These are phyloP conservation scores for Smittia sp. DNA, from an alignment of 2,888 invertebrate species.

Conservation along the genomic window DNA sequence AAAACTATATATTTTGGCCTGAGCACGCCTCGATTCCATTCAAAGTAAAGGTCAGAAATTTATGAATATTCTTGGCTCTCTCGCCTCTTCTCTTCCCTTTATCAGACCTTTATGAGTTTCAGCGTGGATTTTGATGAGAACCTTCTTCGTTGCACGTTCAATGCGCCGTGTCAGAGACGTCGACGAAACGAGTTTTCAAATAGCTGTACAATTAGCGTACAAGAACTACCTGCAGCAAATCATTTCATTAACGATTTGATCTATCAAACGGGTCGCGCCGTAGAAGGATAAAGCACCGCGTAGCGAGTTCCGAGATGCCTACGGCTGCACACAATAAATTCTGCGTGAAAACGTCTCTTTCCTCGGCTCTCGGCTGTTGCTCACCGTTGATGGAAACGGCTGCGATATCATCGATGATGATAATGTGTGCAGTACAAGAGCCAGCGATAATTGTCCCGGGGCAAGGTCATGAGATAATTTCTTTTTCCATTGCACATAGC, in stretches of 20 bases:
- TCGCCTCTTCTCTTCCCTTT: conserved; percentile 9
- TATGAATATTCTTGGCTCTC: conserved; percentile 29
- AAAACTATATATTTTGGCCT: conserved; percentile 39
- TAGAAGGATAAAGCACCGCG: conserved; percentile 34
- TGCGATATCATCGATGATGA: conserved; percentile 13
- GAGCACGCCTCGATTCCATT: conserved; percentile 40
- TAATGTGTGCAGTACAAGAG: conserved; percentile 1
- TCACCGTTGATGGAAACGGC: neutral
- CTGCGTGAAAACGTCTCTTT: neutral
- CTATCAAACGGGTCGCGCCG: conserved; percentile 20
- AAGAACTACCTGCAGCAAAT: conserved; percentile 25
- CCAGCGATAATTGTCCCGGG: conserved; percentile 37
- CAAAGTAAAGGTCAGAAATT: conserved; percentile 41
- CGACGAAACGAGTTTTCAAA: conserved; percentile 9
- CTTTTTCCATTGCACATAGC: conserved; percentile 27
- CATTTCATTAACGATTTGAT: conserved; percentile 22
- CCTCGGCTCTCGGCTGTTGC: neutral
- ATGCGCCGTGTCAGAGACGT: neutral
- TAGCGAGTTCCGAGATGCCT: neutral
- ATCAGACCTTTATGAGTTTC: conserved; percentile 30
- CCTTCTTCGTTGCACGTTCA: neutral
- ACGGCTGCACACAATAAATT: neutral
- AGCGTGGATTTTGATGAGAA: conserved; percentile 27
- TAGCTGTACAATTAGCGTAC: conserved; percentile 31
- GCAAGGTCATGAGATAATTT: conserved; percentile 43